Conservation (phyloP, 2,797 vertebrate species). For the Coluber constrictor region DNA sequence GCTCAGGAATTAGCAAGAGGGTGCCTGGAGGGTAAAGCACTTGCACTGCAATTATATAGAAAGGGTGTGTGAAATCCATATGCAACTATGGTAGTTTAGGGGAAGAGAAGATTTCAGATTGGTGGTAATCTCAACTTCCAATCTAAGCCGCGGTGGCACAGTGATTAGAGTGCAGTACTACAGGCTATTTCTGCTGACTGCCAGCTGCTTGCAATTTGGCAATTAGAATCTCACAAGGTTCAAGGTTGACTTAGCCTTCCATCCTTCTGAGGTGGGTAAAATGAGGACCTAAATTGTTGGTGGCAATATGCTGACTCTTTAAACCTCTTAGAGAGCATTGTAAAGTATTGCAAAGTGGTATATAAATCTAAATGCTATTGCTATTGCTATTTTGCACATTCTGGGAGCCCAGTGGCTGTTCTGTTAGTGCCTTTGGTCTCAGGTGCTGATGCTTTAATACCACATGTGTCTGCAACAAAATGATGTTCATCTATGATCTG, state of each 20-base stretch:
- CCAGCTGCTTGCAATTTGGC: too few relatives aligned
- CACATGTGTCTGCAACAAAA: background rate
- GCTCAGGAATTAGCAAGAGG: background rate
- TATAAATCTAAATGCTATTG: too few relatives aligned
- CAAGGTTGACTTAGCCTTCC: too few relatives aligned
- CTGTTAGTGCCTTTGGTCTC: background rate
- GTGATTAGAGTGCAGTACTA: too few relatives aligned
- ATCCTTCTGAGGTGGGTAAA: too few relatives aligned
- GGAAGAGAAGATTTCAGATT: background rate
- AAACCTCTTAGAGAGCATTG: too few relatives aligned
- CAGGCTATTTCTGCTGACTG: too few relatives aligned
- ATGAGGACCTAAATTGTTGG: too few relatives aligned
- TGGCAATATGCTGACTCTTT: too few relatives aligned
- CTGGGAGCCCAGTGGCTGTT: background rate
- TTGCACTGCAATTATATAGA: background rate
- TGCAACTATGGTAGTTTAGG: background rate
- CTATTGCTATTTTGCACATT: background rate
- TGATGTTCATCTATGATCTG: background rate
- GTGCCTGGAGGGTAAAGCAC: background rate
- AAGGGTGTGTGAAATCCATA: background rate
- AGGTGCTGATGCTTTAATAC: background rate
- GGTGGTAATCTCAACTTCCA: background rate
- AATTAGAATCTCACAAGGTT: too few relatives aligned
- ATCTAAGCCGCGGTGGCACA: rapidly evolving
- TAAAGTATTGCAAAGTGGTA: too few relatives aligned